These are phyloP conservation scores for Artibeus lituratus DNA, from an alignment of 2,797 vertebrate species.

Conservation along the genomic window DNA sequence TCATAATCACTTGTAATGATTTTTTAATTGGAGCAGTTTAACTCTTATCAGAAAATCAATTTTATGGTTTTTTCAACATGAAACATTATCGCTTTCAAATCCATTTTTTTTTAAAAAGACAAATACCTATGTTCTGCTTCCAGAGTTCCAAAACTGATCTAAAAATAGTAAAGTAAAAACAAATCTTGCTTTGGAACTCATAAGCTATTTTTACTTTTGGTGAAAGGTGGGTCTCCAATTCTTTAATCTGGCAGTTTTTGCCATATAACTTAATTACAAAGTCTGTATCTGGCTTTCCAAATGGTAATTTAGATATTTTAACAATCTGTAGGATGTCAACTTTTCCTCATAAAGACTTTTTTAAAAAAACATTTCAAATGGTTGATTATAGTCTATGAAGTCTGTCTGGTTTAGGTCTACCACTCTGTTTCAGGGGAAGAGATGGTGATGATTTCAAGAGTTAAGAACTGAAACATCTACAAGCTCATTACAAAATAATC, in stretches of 20 bases:
- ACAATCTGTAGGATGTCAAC: neutral
- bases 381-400: neutral
- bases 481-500: neutral
- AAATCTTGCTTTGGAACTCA: neutral
- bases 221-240: neutral
- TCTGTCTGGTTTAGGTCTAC: neutral
- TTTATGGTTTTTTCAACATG: neutral
- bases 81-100: neutral
- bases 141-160: neutral
- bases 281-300: neutral
- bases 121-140: neutral
- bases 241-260: neutral
- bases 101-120: neutral
- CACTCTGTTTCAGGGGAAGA: neutral
- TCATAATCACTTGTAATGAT: constrained; percentile 44
- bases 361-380: neutral
- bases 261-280: neutral
- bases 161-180: neutral
- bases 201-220: neutral
- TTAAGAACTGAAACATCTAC: neutral
- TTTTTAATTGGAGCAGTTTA: constrained; percentile 43
- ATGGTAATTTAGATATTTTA: constrained; percentile 2
- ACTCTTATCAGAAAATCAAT: constrained; percentile 53
- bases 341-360: neutral
- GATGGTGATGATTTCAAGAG: neutral